A percentile compares a stretch with the other conserved stretches of the same genome.
Conservation (phyloP, 2,888 invertebrate genomes). For the Lithophane socia region DNA sequence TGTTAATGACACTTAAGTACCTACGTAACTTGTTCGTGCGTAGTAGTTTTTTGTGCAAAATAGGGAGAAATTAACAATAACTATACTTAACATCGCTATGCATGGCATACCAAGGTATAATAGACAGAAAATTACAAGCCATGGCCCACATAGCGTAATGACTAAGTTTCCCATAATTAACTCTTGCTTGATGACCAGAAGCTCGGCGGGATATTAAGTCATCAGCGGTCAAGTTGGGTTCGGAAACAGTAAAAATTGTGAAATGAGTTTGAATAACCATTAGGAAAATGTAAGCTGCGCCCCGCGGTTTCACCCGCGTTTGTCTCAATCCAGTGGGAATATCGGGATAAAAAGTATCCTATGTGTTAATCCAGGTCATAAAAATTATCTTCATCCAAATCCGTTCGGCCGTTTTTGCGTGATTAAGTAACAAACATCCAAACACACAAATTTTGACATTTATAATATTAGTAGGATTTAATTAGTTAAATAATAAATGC, state of each 20-base stretch:
- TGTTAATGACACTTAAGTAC: neutral
- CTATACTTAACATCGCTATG: constrained; percentile 14
- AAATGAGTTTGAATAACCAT: neutral
- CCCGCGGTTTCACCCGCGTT: too few species aligned
- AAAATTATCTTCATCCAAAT: too few species aligned
- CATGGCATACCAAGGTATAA: constrained; percentile 41
- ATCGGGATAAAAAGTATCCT: too few species aligned
- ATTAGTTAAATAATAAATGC: too few species aligned
- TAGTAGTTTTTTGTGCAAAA: constrained; percentile 14
- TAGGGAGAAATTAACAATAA: constrained; percentile 12
- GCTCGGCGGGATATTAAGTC: constrained; percentile 53
- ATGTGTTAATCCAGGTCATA: too few species aligned
- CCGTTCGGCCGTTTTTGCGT: too few species aligned
- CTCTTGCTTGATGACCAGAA: constrained; percentile 52
- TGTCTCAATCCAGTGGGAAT: too few species aligned
- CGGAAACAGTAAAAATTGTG: constrained; percentile 12
- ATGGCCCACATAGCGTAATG: constrained; percentile 41
- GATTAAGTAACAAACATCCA: too few species aligned
- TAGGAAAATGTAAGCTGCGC: too few species aligned
- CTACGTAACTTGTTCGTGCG: neutral
- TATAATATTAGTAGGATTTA: too few species aligned
- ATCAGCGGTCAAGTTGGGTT: constrained; percentile 33
- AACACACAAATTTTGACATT: too few species aligned
- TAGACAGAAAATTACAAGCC: constrained; percentile 40
- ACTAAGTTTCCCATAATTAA: constrained; percentile 56